A percentile compares a stretch with the other conserved stretches of the same genome.
phyloP scores from a whole-genome alignment of 2,888 invertebrate species.

The Entomobrya proxima region DNA sequence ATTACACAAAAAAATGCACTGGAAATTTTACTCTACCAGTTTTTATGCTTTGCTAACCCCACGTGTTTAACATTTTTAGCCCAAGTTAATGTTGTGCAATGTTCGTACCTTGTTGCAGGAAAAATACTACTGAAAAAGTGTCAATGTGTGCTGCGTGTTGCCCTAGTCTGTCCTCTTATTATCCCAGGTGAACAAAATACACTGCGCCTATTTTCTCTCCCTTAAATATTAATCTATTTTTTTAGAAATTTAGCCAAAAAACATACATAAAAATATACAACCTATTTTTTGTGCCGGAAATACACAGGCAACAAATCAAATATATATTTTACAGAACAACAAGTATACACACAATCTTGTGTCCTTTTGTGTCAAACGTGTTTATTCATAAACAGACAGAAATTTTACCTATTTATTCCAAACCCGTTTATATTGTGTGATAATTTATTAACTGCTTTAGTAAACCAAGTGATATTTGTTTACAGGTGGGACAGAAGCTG shows the following conservation, averaged over 20 bases:
- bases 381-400: too few relatives aligned
- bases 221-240: too few relatives aligned
- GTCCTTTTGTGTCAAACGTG: too few relatives aligned
- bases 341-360: too few relatives aligned
- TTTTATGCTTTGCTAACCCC: neutral
- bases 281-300: constrained; percentile 6
- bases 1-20: too few relatives aligned
- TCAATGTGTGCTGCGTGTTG: constrained; percentile 55
- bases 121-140: constrained; percentile 47
- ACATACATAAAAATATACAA: neutral
- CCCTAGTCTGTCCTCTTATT: constrained; percentile 51
- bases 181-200: constrained; percentile 58
- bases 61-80: constrained; percentile 27
- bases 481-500: constrained; percentile 81
- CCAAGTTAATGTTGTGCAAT: constrained; percentile 47
- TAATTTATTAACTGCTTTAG: constrained; percentile 60
- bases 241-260: neutral
- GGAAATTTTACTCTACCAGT: too few relatives aligned
- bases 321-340: too few relatives aligned
- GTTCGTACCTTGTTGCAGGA: constrained; percentile 50
- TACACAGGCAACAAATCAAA: too few relatives aligned
- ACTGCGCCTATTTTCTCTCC: constrained; percentile 48
- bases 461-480: too few relatives aligned
- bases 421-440: neutral
- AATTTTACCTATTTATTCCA: neutral